A percentile compares a stretch with the other conserved stretches of the same genome.
These are phyloP conservation scores for Hydroisotoma schaefferi DNA, from an alignment of 2,888 invertebrate genomes.

Conservation along the genomic window DNA sequence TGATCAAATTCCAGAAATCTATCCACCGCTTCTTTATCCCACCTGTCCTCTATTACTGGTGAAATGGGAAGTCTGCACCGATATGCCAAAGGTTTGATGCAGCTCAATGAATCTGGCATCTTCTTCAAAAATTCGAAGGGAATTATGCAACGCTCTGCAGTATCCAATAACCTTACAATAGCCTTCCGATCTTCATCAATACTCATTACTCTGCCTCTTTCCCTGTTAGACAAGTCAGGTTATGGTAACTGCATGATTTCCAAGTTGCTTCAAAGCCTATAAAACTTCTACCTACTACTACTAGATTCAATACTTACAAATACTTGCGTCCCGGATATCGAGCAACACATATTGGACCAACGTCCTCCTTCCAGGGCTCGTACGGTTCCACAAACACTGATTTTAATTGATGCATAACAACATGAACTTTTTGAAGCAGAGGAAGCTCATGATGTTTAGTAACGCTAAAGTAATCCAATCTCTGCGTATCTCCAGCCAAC, in stretches of 20 bases:
- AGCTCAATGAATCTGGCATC: not conserved
- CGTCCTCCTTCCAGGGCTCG: not conserved
- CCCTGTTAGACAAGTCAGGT: not conserved
- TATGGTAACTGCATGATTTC: not conserved
- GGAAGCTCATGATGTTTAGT: too few species aligned
- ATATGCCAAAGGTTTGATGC: not conserved
- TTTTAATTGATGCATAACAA: too few species aligned
- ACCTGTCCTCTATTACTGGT: not conserved
- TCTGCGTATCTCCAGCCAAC: too few species aligned
- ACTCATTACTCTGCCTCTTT: not conserved
- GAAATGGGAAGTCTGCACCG: not conserved
- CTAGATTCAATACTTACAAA: not conserved
- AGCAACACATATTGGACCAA: not conserved
- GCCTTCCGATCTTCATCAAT: not conserved
- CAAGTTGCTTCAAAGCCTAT: not conserved
- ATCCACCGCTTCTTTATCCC: not conserved
- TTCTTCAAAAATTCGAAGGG: not conserved
- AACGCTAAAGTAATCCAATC: too few species aligned
- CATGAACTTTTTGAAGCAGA: too few species aligned
- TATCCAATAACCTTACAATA: not conserved
- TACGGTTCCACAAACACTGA: not conserved
- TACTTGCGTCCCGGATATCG: not conserved
- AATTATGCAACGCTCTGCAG: not conserved
- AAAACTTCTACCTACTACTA: not conserved
- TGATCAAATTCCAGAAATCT: not conserved